These are phyloP conservation scores for Oncopeltus fasciatus DNA, from an alignment of 1,140 invertebrate species.

Conservation along the genomic window DNA sequence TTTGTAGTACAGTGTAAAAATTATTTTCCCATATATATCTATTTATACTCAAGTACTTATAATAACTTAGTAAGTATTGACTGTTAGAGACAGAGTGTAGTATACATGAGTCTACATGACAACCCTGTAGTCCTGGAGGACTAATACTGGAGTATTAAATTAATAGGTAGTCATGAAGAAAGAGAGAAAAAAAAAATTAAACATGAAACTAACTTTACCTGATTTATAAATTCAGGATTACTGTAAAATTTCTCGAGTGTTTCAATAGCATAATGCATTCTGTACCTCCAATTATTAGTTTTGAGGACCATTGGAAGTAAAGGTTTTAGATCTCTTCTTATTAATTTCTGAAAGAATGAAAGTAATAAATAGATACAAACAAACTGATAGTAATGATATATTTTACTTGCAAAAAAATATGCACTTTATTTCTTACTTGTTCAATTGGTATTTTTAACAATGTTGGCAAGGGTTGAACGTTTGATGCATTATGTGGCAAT, in stretches of 20 bases:
- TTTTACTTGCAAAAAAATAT: neutral
- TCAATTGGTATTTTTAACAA: conserved; percentile 3
- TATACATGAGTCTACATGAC: neutral
- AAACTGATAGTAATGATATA: neutral
- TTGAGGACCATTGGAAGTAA: neutral
- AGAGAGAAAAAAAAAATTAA: neutral
- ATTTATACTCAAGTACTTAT: neutral
- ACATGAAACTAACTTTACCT: neutral
- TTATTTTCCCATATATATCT: too few relatives aligned
- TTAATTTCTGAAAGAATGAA: neutral
- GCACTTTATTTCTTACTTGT: conserved; percentile 3
- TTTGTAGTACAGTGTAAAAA: too few relatives aligned
- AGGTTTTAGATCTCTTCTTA: conserved; percentile 3
- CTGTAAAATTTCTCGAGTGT: neutral
- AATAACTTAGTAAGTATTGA: neutral
- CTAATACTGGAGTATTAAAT: neutral
- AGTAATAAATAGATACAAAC: neutral
- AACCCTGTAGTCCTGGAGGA: neutral
- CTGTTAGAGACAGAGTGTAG: neutral
- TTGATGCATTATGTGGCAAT: conserved; percentile 1
- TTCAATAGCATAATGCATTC: conserved; percentile 14
- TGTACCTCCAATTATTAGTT: conserved; percentile 5
- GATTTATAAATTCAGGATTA: neutral
- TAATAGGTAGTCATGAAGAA: neutral
- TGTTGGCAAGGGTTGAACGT: conserved; percentile 13